Percentiles rank a stretch among this genome's conserved stretches.
Evolutionary conservation across 2,797 vertebrate species (phyloP).

Genomic region (Artibeus jamaicensis): DNA sequence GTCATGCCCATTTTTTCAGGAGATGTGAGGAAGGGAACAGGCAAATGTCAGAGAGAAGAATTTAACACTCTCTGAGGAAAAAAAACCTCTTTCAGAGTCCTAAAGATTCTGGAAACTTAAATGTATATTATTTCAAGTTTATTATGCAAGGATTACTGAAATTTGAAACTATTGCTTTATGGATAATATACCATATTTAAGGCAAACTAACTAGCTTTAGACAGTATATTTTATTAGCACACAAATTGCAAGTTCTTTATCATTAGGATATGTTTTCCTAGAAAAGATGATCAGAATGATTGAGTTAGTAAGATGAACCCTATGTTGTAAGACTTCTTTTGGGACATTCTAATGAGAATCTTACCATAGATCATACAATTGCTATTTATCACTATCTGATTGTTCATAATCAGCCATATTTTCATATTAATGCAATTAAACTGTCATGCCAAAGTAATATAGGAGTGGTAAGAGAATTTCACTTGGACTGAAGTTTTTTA

Average conservation of each 20-base stretch:
- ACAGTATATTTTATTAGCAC: neutral
- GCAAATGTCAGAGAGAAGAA: neutral
- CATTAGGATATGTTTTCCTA: neutral
- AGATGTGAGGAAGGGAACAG: conserved; percentile 24
- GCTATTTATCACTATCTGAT: neutral
- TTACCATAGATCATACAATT: neutral
- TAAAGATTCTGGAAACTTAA: conserved; percentile 32
- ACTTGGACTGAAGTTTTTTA: neutral
- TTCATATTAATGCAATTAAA: neutral
- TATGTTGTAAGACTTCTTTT: neutral
- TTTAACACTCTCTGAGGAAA: neutral
- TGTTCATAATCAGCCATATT: neutral
- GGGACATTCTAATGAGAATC: neutral
- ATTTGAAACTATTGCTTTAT: neutral
- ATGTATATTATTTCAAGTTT: conserved; percentile 1
- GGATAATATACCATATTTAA: neutral
- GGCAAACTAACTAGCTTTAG: neutral
- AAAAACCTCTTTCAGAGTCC: neutral
- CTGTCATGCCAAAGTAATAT: neutral
- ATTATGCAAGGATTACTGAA: neutral
- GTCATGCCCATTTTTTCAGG: conserved; percentile 38
- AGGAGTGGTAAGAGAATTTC: neutral
- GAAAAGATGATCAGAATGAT: neutral
- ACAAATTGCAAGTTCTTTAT: conserved; percentile 5
- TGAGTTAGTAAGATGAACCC: neutral